These are phyloP conservation scores for Kryphioiulus occultus DNA, from an alignment of 2,888 invertebrate genomes.

Conservation along the genomic window DNA sequence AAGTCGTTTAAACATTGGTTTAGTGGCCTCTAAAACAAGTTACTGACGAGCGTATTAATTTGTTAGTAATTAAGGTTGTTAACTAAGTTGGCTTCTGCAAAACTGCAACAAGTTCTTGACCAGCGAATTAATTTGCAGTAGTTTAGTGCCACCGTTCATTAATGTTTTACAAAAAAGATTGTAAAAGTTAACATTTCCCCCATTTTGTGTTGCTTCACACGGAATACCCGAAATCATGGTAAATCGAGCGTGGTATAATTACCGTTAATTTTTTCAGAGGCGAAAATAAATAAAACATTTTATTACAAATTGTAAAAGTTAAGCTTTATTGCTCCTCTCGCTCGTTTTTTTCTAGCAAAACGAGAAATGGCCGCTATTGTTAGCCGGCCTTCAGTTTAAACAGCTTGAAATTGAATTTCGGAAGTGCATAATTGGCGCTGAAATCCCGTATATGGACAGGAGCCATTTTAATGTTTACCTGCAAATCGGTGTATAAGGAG, in stretches of 20 bases:
- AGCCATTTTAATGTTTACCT: not conserved
- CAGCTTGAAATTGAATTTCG: not conserved
- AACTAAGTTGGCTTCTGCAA: no score
- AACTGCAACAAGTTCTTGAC: no score
- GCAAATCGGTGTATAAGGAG: not conserved
- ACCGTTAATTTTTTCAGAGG: not conserved
- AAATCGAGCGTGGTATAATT: not conserved
- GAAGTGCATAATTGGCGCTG: not conserved
- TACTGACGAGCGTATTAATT: not conserved
- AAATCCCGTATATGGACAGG: not conserved
- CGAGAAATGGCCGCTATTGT: not conserved
- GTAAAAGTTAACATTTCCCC: not conserved
- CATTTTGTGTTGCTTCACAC: no score
- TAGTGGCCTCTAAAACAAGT: no score
- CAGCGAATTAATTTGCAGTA: not conserved
- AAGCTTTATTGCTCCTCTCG: not conserved
- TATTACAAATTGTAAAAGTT: conserved; percentile 5
- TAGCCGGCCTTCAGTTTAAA: not conserved
- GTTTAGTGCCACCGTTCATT: not conserved
- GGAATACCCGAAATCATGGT: no score
- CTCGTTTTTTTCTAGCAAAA: not conserved
- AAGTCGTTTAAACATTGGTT: no score
- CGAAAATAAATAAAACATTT: not conserved
- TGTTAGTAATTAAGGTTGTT: not conserved
- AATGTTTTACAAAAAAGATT: not conserved